Base-by-base conservation (phyloP, 2,113 vertebrate genomes). In the Gallinago media region DNA sequence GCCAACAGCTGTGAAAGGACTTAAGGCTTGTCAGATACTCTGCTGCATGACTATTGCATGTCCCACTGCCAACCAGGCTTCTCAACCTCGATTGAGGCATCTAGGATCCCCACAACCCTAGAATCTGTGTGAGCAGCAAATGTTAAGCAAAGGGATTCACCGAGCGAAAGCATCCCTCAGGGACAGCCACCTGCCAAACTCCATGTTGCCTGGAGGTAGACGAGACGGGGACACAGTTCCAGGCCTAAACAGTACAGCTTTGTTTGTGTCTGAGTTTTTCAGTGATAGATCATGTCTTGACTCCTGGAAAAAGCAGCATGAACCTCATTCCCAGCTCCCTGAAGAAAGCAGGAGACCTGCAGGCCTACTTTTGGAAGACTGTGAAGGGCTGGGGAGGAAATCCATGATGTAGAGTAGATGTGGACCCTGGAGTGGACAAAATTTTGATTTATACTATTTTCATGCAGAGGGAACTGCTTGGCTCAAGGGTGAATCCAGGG, bases 301-400 rank as follows among this genome's bases (percentile, higher is more conserved):
- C 42, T 82, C 26, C 29, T 72, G 22, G 10, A 18, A 81, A 62
- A 82, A 74, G 22, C 25, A 78, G 6, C 0, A 0, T 26, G 42
- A 63, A 31, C 8, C 21, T 79, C 20, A 63, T 78, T 92, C 20
- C 25, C 29, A 75, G 38, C 2, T 75, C 47, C 66, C 32, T 25
- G 62, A 65, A 78, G 20, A 21, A 16, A 44, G 52, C 42, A 50
- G 26, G 10, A 81, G 40, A 29, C 9, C 20, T 63, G 22, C 1
- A 2, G 72, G 29, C 11, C 9, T 67, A 15, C 22, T 74, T 25
- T 81, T 59, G 52, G 46, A 75, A 85, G 42, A 38, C 23, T 52
- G 14, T 54, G 36, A 70, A 84, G 27, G 11, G 6, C 34, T 77
- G 36, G 12, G 20, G 22, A 80, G 22, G 29, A 67, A 89, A 27